Evolutionary conservation across 2,113 vertebrate genomes (phyloP).

Genomic region (Ibidorhyncha struthersii): DNA sequence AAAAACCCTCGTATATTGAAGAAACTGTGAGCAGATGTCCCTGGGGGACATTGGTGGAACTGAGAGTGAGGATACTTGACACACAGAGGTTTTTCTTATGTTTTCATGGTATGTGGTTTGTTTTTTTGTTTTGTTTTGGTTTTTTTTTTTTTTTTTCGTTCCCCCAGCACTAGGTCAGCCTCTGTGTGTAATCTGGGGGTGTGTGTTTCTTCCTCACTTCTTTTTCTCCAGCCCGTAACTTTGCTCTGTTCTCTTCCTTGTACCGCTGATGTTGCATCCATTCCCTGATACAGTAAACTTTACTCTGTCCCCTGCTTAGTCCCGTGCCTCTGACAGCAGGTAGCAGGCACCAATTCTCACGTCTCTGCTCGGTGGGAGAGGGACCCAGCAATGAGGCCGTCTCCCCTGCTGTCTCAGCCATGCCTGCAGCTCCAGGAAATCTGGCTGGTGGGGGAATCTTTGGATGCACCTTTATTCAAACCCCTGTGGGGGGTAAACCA

Average conservation of each 20-base stretch:
- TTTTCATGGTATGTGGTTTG: not conserved
- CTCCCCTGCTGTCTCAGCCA: not conserved
- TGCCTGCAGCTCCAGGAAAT: not conserved
- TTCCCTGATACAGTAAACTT: not conserved
- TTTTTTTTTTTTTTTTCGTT: not conserved
- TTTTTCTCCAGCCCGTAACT: not conserved
- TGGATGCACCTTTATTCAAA: not conserved
- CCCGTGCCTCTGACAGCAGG: not conserved
- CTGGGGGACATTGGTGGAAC: not conserved
- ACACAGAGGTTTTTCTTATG: not conserved
- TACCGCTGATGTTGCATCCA: not conserved
- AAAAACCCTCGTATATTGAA: not conserved
- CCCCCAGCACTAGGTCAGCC: not conserved
- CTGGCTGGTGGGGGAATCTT: not conserved
- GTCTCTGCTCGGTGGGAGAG: not conserved
- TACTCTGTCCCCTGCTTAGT: not conserved
- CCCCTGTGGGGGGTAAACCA: not conserved
- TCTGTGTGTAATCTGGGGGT: not conserved
- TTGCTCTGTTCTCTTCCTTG: not conserved
- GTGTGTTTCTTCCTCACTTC: not conserved
- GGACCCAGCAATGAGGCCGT: not conserved
- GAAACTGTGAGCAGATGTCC: not conserved
- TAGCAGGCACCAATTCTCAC: not conserved
- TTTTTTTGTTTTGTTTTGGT: too few species aligned
- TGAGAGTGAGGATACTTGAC: not conserved